Evolutionary conservation across 2,113 vertebrate genomes (phyloP).

Genomic region (Macrotis lagotis): DNA sequence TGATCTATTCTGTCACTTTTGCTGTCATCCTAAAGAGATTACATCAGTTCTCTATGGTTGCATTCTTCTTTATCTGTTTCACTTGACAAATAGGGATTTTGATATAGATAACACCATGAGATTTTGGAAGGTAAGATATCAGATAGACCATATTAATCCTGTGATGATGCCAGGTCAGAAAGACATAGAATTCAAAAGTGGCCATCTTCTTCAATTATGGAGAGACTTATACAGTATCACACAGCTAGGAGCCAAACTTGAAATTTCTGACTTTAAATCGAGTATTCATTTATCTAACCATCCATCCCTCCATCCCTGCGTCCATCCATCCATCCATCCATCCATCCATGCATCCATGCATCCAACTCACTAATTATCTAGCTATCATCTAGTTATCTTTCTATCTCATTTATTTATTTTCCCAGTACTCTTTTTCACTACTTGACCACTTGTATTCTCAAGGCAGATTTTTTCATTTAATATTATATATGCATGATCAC

Average conservation of each 20-base stretch:
- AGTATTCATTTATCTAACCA: no score
- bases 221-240: background rate
- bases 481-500: background rate
- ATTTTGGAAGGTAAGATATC: background rate
- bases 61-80: background rate
- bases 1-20: background rate
- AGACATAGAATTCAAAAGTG: background rate
- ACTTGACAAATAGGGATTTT: background rate
- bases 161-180: background rate
- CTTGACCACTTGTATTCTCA: background rate
- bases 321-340: no score
- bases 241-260: background rate
- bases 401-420: no score
- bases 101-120: background rate
- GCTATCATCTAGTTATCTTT: no score
- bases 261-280: background rate
- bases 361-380: no score
- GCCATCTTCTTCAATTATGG: background rate
- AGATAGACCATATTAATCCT: background rate
- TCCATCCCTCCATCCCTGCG: no score
- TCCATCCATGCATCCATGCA: no score
- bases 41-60: background rate
- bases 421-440: background rate
- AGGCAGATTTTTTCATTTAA: background rate
- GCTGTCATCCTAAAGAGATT: conserved; percentile 3